A percentile compares a stretch with the other conserved stretches of the same genome.
Evolutionary conservation across 2,113 vertebrate species (phyloP).

Genomic region (Micromys minutus): DNA sequence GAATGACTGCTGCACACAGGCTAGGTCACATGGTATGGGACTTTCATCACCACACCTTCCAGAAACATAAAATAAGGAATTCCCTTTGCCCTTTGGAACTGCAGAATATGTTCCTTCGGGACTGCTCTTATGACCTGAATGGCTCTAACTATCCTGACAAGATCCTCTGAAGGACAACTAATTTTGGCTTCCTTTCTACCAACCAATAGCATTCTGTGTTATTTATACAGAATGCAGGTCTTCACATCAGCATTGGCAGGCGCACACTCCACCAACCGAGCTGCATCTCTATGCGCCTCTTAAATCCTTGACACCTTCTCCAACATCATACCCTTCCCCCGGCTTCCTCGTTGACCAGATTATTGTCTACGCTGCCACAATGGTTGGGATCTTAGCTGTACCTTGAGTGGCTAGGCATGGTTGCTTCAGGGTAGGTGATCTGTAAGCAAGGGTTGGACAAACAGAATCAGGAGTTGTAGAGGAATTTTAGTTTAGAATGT

Average conservation of each 20-base stretch:
- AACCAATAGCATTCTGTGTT: not conserved
- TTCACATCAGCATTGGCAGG: not conserved
- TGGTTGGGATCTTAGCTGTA: not conserved
- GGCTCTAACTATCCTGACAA: not conserved
- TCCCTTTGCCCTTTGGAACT: not conserved
- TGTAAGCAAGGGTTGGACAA: not conserved
- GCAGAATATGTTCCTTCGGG: too few species aligned
- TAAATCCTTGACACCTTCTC: too few species aligned
- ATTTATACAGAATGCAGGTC: not conserved
- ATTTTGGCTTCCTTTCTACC: not conserved
- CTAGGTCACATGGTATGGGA: not conserved
- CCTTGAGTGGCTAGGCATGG: not conserved
- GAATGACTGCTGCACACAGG: not conserved
- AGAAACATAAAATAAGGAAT: not conserved
- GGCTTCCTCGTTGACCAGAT: not conserved
- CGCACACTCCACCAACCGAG: not conserved
- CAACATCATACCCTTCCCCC: not conserved
- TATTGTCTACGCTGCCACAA: too few species aligned
- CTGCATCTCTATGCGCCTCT: not conserved
- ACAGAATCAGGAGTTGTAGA: too few species aligned
- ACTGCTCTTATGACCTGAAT: too few species aligned
- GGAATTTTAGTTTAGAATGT: too few species aligned
- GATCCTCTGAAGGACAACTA: not conserved
- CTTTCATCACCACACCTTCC: not conserved
- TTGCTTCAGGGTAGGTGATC: not conserved